A percentile compares a stretch with the other conserved stretches of the same genome.
These are phyloP conservation scores for Sitodiplosis mosellana DNA, from an alignment of 1,140 invertebrate genomes.

Conservation along the genomic window DNA sequence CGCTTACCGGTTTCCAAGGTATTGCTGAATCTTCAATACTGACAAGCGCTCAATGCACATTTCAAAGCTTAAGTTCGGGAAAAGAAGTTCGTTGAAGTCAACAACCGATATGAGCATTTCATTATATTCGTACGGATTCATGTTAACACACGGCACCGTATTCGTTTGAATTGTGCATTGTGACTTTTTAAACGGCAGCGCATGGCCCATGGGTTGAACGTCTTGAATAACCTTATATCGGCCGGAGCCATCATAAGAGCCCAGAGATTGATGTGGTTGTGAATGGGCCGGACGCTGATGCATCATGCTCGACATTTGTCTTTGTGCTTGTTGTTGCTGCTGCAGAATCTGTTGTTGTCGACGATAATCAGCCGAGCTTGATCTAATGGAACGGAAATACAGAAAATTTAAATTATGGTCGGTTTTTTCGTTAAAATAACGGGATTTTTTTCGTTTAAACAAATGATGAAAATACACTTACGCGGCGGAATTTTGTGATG, in stretches of 20 bases:
- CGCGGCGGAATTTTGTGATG: slow-evolving; percentile 1
- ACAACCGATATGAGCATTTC: slow-evolving; percentile 65
- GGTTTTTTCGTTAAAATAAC: too few relatives aligned
- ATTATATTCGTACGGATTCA: slow-evolving; percentile 60
- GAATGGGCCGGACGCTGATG: slow-evolving; percentile 18
- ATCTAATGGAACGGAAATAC: too few relatives aligned
- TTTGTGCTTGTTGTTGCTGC: slow-evolving; percentile 9
- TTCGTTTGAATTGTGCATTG: slow-evolving; percentile 44
- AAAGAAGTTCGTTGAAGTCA: slow-evolving; percentile 62
- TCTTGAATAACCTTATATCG: slow-evolving; percentile 17
- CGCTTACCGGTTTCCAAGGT: slow-evolving; percentile 61
- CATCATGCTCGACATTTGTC: slow-evolving; percentile 9
- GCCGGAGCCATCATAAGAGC: slow-evolving; percentile 4
- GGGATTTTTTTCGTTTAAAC: too few relatives aligned
- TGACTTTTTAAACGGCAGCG: slow-evolving; percentile 44
- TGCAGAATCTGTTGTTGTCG: slow-evolving; percentile 8
- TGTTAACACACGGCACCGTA: slow-evolving; percentile 68
- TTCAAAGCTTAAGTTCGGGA: slow-evolving; percentile 48
- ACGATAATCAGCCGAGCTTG: background rate
- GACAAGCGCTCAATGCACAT: slow-evolving; percentile 59
- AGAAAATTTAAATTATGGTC: too few relatives aligned
- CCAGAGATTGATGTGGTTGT: slow-evolving; percentile 12
- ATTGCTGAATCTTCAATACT: slow-evolving; percentile 56
- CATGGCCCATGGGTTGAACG: slow-evolving; percentile 17
- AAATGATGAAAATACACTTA: too few relatives aligned